Evolutionary conservation across 1,140 invertebrate species (phyloP).

Genomic region (Pristionchus pacificus): DNA sequence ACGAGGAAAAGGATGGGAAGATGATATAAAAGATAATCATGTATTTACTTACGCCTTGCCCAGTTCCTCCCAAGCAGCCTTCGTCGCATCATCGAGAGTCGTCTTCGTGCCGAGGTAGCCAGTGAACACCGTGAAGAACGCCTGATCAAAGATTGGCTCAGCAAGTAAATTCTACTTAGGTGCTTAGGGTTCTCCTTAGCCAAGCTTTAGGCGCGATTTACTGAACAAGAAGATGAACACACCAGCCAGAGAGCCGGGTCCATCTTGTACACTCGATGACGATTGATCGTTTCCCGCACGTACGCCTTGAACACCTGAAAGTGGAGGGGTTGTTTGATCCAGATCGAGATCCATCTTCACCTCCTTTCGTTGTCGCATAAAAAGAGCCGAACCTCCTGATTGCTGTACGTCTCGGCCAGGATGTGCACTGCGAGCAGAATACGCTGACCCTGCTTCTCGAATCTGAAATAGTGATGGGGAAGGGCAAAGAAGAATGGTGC

Average conservation of each 20-base stretch:
- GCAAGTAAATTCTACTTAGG: not conserved
- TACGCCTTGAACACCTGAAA: conserved; percentile 43
- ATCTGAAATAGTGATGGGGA: no score
- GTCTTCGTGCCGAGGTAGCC: conserved; percentile 29
- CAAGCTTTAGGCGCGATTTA: not conserved
- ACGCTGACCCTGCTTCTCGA: conserved; percentile 42
- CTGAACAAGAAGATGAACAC: conserved; percentile 24
- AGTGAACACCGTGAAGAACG: conserved; percentile 38
- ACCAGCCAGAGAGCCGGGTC: conserved; percentile 36
- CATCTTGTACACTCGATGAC: conserved; percentile 43
- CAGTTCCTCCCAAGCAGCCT: conserved; percentile 36
- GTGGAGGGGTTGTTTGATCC: no score
- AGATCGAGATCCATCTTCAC: no score
- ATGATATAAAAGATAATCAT: no score
- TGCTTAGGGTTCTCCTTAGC: not conserved
- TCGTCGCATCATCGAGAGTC: conserved; percentile 29
- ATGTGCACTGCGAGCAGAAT: conserved; percentile 38
- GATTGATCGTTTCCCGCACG: conserved; percentile 38
- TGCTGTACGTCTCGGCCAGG: conserved; percentile 25
- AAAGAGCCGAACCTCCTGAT: no score
- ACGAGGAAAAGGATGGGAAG: no score
- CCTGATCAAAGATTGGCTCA: conserved; percentile 13
- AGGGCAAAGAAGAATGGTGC: no score
- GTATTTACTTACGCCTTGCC: conserved; percentile 38
- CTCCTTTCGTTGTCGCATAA: no score